Base-by-base conservation (phyloP, 2,888 invertebrate genomes). In the Colostygia pectinataria region DNA sequence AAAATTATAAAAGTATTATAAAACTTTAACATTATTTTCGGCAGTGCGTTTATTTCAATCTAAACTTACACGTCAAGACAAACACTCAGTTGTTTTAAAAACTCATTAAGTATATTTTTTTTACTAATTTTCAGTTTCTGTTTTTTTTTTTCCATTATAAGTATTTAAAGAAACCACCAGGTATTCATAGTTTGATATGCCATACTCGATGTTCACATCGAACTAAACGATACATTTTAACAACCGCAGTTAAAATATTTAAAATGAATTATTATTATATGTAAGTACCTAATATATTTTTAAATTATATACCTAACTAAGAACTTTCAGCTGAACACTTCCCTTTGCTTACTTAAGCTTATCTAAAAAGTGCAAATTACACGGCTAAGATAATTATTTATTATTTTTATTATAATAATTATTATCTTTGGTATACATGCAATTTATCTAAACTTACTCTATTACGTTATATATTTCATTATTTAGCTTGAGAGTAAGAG, bases 361-460 rank as follows among this genome's bases (percentile, higher is more conserved):
- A 32, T 28, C 4, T 7, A 12, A 23, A 12, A 28, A 28, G 13
- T 39, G 38, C 42, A 32, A 31, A 32, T 38, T 48, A 42, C 29
- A 24, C 40, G 45, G 31, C 40, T 44, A 39, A 27, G 20, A 18
- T 29, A 23, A 33, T 38, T 28, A 33, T 43, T 33, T 42, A 52
- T 43, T 51, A 43, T 57, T 41, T 40, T 61, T 42, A 52, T 43
- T 51, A 43, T 57, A 43, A 41, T 61, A 46, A 38, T 61, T 52
- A 55, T 51, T 59, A 46, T 85, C 82, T 85, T 85, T 85, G 85
- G 85, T 83, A 84, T 83, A 84, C 77, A 61, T 71, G 66, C 70
- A 34, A 33, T 36, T 14, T 42, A 33, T 6, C 8, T 32, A 9
- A 36, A 25, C 25, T 24, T 34, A 34, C 27, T 15, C n/a, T 23